phyloP scores from a whole-genome alignment of 2,888 invertebrate species.

The Ormyrus thymus region DNA sequence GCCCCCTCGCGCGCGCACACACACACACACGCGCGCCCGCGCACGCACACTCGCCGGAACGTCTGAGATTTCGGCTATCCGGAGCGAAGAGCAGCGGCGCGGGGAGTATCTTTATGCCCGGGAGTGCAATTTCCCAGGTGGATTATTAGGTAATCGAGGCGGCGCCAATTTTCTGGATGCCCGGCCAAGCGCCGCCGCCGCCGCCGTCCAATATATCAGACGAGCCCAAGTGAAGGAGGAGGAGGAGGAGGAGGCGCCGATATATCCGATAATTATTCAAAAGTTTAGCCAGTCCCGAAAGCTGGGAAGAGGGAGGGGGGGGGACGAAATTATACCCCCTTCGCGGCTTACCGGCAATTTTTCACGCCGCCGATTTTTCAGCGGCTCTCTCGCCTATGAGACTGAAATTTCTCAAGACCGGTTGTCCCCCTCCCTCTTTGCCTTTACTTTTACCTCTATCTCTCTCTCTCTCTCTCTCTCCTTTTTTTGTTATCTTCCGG shows the following conservation, averaged over 20 bases:
- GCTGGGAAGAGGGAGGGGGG: not conserved
- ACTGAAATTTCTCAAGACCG: constrained; percentile 67
- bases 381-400: constrained; percentile 61
- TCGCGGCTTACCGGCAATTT: constrained; percentile 64
- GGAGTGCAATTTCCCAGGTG: constrained; percentile 48
- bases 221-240: not conserved
- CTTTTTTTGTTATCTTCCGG: constrained; percentile 13
- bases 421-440: too few relatives aligned
- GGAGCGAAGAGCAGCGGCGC: not conserved
- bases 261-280: constrained; percentile 69
- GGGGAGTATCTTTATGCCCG: constrained; percentile 34
- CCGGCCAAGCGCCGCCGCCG: constrained; percentile 52
- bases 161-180: constrained; percentile 69
- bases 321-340: not conserved
- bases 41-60: too few relatives aligned
- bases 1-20: not conserved
- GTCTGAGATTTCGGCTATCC: too few relatives aligned
- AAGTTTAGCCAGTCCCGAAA: constrained; percentile 61
- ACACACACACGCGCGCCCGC: too few relatives aligned
- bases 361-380: constrained; percentile 67
- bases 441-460: too few relatives aligned
- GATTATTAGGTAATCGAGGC: constrained; percentile 60
- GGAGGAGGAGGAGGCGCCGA: constrained; percentile 26
- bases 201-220: constrained; percentile 59
- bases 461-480: too few relatives aligned